These are phyloP conservation scores for Rhinopomastus cyanomelas DNA, from an alignment of 2,113 vertebrate genomes.

Conservation along the genomic window DNA sequence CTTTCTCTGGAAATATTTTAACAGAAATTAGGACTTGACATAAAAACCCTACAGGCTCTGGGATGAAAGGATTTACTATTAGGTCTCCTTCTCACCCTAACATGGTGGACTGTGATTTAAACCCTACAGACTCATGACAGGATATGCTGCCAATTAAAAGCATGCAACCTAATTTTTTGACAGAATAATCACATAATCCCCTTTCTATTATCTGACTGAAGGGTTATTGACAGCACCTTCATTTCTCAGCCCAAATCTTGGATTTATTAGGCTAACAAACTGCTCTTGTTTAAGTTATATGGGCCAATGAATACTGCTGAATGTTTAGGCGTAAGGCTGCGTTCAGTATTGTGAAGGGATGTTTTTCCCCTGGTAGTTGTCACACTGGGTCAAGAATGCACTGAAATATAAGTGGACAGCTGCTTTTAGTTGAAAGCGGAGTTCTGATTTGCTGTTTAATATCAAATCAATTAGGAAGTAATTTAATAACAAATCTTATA, in stretches of 20 bases:
- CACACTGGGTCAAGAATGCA: constrained; percentile 47
- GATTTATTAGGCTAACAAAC: constrained; percentile 72
- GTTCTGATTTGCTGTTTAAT: constrained; percentile 66
- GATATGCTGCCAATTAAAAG: constrained; percentile 81
- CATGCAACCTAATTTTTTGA: constrained; percentile 76
- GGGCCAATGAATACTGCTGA: constrained; percentile 55
- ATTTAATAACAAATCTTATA: constrained; percentile 59
- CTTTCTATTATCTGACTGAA: constrained; percentile 72
- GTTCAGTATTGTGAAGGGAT: constrained; percentile 63
- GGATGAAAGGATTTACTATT: constrained; percentile 77
- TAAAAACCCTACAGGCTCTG: constrained; percentile 55
- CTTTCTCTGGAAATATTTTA: constrained; percentile 74
- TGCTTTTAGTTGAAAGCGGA: constrained; percentile 54
- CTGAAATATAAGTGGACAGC: constrained; percentile 29
- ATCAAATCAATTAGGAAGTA: constrained; percentile 45
- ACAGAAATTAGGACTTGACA: constrained; percentile 73
- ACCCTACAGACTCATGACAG: constrained; percentile 65
- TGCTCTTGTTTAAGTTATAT: constrained; percentile 70
- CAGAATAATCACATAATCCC: constrained; percentile 73
- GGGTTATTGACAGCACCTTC: constrained; percentile 71
- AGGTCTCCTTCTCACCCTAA: constrained; percentile 63
- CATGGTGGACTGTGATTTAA: constrained; percentile 76
- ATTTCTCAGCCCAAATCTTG: constrained; percentile 64
- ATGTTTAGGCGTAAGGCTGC: constrained; percentile 35
- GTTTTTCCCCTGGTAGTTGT: constrained; percentile 51